These are phyloP conservation scores for Nyctibius grandis DNA, from an alignment of 2,797 vertebrate genomes.

Conservation along the genomic window DNA sequence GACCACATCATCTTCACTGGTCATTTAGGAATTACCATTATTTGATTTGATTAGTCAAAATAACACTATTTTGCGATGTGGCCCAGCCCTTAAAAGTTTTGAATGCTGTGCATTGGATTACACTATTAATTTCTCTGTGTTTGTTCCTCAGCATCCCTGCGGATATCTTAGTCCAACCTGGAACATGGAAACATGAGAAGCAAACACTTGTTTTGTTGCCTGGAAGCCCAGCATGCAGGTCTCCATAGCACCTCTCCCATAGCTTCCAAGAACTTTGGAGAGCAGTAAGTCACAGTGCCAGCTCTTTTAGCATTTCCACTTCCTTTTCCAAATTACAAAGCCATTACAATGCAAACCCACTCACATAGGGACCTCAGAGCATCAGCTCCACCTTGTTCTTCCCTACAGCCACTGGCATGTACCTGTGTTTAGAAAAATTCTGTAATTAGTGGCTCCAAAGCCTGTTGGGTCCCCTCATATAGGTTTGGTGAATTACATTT, in stretches of 20 bases:
- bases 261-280: neutral
- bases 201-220: neutral
- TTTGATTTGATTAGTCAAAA: neutral
- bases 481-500: neutral
- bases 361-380: neutral
- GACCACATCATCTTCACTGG: neutral
- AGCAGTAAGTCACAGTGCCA: neutral
- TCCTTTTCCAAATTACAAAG: neutral
- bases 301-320: neutral
- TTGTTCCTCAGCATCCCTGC: neutral
- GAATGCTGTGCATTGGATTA: neutral
- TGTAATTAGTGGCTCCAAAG: neutral
- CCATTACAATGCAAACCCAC: neutral
- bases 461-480: fast-evolving
- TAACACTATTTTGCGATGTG: fast-evolving
- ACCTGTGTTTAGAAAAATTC: neutral
- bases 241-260: neutral
- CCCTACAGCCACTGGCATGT: neutral
- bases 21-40: neutral
- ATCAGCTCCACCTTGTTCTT: neutral
- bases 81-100: neutral
- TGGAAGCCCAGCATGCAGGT: neutral
- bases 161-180: neutral
- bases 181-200: neutral
- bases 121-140: neutral